Percentiles rank a stretch among this genome's conserved stretches.
phyloP scores from a whole-genome alignment of 2,113 vertebrate species.

The Chascanopsetta lugubris region DNA sequence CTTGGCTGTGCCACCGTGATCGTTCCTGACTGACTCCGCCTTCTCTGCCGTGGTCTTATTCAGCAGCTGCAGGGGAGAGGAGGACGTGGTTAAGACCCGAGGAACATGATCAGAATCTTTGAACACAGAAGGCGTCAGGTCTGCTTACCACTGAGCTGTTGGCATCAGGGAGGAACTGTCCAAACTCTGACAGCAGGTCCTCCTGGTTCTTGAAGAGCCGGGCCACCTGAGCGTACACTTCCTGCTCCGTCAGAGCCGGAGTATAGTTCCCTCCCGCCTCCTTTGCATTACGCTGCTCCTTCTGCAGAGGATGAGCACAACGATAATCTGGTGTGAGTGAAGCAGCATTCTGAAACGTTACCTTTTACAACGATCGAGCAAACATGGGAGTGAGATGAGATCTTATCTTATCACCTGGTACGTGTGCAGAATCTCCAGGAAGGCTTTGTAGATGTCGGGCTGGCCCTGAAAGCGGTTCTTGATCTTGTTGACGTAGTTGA shows the following conservation, averaged over 20 bases:
- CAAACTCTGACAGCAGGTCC: constrained; percentile 96
- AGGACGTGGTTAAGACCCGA: not conserved
- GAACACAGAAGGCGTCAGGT: too few species aligned
- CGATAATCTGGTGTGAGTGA: not conserved
- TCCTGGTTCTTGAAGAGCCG: constrained; percentile 99
- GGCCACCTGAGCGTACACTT: constrained; percentile 97
- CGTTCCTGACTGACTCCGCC: constrained; percentile 94
- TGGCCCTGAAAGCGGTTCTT: constrained; percentile 99
- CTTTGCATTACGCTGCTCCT: constrained; percentile 98
- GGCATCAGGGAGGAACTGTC: constrained; percentile 97
- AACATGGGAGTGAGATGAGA: too few species aligned
- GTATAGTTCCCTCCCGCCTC: constrained; percentile 98
- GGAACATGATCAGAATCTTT: not conserved
- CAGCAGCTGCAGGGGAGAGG: constrained; percentile 78
- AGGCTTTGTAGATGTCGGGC: constrained; percentile 98
- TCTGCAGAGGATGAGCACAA: constrained; percentile 75
- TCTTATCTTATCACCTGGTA: too few species aligned
- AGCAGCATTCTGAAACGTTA: too few species aligned
- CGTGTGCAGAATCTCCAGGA: constrained; percentile 97
- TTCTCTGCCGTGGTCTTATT: constrained; percentile 98
- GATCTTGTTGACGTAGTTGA: constrained; percentile 99
- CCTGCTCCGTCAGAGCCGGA: constrained; percentile 93
- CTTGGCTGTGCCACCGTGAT: constrained; percentile 95
- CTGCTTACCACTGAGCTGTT: constrained; percentile 96
- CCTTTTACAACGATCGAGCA: too few species aligned